phyloP scores from a whole-genome alignment of 2,113 vertebrate species.

The Oplegnathus fasciatus region DNA sequence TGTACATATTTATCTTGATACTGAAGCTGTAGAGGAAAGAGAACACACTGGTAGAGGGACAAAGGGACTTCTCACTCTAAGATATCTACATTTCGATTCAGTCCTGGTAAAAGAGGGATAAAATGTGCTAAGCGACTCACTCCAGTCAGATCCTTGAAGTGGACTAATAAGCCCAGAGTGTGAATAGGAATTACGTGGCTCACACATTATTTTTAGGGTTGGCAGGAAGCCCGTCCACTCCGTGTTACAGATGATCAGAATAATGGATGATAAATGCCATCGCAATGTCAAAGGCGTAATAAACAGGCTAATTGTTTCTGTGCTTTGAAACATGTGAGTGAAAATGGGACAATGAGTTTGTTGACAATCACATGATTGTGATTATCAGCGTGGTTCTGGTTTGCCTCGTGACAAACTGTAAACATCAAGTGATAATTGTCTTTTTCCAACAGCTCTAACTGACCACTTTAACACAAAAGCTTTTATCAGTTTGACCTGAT shows the following conservation, averaged over 20 bases:
- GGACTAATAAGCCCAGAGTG: constrained; percentile 43
- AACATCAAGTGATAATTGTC: constrained; percentile 5
- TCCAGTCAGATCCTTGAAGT: constrained; percentile 35
- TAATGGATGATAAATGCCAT: constrained; percentile 33
- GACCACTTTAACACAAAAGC: neutral
- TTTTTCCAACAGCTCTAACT: neutral
- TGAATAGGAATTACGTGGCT: constrained; percentile 51
- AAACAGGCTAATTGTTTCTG: constrained; percentile 31
- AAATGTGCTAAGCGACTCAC: constrained; percentile 38
- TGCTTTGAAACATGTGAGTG: constrained; percentile 10
- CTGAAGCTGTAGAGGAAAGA: neutral
- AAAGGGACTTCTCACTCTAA: constrained; percentile 6
- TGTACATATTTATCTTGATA: neutral
- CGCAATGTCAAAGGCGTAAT: constrained; percentile 3
- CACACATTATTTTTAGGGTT: constrained; percentile 31
- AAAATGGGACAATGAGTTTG: constrained; percentile 25
- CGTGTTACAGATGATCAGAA: constrained; percentile 26
- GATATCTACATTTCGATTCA: constrained; percentile 9
- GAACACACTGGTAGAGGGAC: neutral
- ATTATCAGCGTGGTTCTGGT: neutral
- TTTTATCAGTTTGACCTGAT: neutral
- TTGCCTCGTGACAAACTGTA: constrained; percentile 32
- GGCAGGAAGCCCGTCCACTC: constrained; percentile 33
- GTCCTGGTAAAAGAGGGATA: constrained; percentile 28
- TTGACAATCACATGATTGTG: constrained; percentile 27